Conservation (phyloP, 2,113 vertebrate species). For the Cryptomyrus ogoouensis region DNA sequence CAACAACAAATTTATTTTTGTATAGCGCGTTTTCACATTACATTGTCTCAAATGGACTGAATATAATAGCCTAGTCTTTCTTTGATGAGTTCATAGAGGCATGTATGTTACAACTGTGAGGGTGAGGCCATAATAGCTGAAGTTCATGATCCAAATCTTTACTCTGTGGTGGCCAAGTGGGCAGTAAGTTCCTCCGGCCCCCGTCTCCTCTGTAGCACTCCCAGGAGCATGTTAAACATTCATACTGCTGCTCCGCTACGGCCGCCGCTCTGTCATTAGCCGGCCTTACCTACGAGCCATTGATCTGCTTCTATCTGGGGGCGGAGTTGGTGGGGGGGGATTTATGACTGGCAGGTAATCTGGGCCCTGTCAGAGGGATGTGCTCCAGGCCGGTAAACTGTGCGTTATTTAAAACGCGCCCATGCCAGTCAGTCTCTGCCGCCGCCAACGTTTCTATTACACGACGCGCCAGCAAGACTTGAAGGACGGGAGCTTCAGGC, state of each 20-base stretch:
- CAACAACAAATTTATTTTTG: no score
- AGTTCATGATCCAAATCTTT: not conserved
- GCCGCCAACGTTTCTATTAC: not conserved
- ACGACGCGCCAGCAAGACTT: not conserved
- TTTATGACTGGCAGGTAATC: not conserved
- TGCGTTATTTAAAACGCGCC: not conserved
- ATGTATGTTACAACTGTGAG: not conserved
- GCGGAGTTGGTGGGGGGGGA: not conserved
- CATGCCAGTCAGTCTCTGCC: not conserved
- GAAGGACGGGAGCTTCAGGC: not conserved
- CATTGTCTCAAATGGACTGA: not conserved
- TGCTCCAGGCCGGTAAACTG: not conserved
- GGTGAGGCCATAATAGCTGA: not conserved
- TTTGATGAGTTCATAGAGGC: not conserved
- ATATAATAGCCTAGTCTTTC: not conserved
- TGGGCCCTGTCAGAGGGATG: not conserved
- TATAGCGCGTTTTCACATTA: no score
- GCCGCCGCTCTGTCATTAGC: not conserved
- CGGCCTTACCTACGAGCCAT: not conserved
- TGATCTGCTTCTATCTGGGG: not conserved
- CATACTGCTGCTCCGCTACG: not conserved
- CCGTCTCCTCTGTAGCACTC: not conserved
- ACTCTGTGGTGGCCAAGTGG: not conserved
- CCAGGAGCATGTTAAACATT: not conserved
- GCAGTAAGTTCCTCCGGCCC: not conserved